Percentiles rank a stretch among this genome's conserved stretches.
These are phyloP conservation scores for Oxyruncus cristatus DNA, from an alignment of 2,113 vertebrate species.

Conservation along the genomic window DNA sequence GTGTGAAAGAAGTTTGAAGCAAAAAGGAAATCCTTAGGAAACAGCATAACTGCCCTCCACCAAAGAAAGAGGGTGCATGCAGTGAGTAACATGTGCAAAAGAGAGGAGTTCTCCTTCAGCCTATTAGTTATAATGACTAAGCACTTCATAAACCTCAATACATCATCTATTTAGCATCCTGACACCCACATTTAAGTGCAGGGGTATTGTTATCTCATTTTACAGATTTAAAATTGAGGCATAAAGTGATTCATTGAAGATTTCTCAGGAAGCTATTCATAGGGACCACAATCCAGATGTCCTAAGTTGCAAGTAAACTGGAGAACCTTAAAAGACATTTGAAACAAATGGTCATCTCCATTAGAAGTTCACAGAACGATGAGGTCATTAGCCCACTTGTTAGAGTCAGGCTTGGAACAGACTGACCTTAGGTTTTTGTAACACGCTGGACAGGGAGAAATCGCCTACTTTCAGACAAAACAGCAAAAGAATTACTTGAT, in stretches of 20 bases:
- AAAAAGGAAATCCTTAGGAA: background rate
- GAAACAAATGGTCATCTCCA: background rate
- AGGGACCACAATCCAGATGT: background rate
- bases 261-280: background rate
- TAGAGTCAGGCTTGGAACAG: background rate
- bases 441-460: slow-evolving; percentile 4
- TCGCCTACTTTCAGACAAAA: slow-evolving; percentile 13
- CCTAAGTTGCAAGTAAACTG: background rate
- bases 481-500: background rate
- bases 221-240: background rate
- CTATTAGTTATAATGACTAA: background rate
- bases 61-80: background rate
- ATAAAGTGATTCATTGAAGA: background rate
- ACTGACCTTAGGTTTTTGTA: background rate
- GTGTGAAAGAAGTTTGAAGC: background rate
- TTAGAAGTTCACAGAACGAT: background rate
- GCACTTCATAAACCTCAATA: background rate
- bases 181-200: background rate
- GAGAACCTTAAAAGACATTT: background rate
- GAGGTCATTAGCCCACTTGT: background rate
- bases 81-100: background rate
- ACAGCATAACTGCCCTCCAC: background rate
- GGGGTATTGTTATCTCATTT: background rate
- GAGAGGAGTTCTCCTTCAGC: background rate
- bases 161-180: background rate